Base-by-base conservation (phyloP, 1,140 invertebrate species). In the Neelides sp. region DNA sequence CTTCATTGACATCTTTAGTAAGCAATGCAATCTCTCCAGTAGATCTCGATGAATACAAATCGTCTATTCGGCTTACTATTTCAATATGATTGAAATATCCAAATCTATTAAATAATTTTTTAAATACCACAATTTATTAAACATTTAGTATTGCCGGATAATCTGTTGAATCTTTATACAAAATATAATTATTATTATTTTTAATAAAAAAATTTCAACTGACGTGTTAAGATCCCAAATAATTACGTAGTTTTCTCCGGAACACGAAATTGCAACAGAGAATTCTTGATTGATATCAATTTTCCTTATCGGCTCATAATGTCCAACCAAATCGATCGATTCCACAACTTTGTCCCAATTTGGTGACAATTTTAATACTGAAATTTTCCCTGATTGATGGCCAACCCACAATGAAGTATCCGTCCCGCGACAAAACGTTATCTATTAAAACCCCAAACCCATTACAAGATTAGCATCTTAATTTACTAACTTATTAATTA, bases 221-320 rank as follows among this genome's bases (percentile, higher is more conserved):
- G 26, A 59, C 51, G 36, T 54, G 28, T 57, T 57, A 44, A 57
- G 54, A 43, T 60, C 58, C 58, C 58, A 60, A 19, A 52, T 23
- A 3, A 60, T 50, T 5, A 40, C 52, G 50, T 57, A 57, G 28
- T 57, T 52, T 55, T 60, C 58, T 40, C 58, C 58, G 22, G 58
- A 57, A 40, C 54, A 60, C 2, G 58, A 55, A 32, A 60, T 47
- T n/a, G 58, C 58, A 1, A 49, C 50, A 7, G 51, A 57, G 30
- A 52, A 60, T 19, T 57, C 58, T 34, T 49, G 45, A 35, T 60
- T 60, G 27, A 60, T 26, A 35, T 57, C 51, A 27, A 60, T 60
- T 34, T 22, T 35, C 50, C 51, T 60, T 2, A 60, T 50, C 4
- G 54, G 36, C 24, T 55, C 26, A 37, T 57, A 60, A 41, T 60